A percentile compares a stretch with the other conserved stretches of the same genome.
Conservation (phyloP, 2,797 vertebrate genomes). For the Trichosurus vulpecula region DNA sequence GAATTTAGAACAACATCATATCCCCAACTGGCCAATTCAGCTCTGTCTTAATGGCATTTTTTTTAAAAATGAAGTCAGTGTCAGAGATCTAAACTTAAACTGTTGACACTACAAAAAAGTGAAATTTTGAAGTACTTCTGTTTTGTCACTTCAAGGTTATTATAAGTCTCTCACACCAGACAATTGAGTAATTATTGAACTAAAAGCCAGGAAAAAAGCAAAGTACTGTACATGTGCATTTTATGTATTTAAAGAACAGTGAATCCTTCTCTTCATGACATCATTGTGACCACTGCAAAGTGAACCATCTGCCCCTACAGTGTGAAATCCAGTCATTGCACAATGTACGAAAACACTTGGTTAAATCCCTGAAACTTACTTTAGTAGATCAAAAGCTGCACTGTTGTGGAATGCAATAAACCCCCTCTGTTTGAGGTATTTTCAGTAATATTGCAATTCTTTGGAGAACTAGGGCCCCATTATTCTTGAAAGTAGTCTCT, state of each 20-base stretch:
- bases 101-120: not conserved
- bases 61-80: not conserved
- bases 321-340: slow-evolving; percentile 42
- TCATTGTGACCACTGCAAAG: slow-evolving; percentile 59
- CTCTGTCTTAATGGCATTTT: not conserved
- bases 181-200: not conserved
- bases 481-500: slow-evolving; percentile 55
- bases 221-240: not conserved
- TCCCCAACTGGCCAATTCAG: not conserved
- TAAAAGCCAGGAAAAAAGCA: slow-evolving; percentile 25
- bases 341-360: slow-evolving; percentile 49
- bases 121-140: not conserved
- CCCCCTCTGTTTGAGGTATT: slow-evolving; percentile 65
- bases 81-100: slow-evolving; percentile 3
- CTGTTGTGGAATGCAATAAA: slow-evolving; percentile 62
- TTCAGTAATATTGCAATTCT: slow-evolving; percentile 43
- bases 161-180: not conserved
- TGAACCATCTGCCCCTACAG: slow-evolving; percentile 47
- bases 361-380: slow-evolving; percentile 66
- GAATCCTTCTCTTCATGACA: slow-evolving; percentile 56
- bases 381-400: slow-evolving; percentile 67
- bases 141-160: not conserved
- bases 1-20: not conserved
- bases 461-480: slow-evolving; percentile 42
- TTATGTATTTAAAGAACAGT: slow-evolving; percentile 38